Evolutionary conservation across 1,140 invertebrate species (phyloP).

Genomic region (Limonius californicus): DNA sequence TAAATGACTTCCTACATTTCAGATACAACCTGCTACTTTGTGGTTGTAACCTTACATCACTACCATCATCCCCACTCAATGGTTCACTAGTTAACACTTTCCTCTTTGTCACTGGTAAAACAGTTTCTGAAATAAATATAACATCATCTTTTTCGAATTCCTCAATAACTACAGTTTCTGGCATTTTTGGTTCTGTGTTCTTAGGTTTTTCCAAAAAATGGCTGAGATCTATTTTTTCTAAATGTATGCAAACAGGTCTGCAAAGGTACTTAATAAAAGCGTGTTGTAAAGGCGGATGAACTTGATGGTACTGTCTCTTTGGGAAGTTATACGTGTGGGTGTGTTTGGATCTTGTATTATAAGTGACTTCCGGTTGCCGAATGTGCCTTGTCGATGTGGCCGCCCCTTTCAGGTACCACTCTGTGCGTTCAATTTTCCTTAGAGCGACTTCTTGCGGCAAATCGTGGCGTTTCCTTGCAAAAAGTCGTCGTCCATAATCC

Average conservation of each 20-base stretch:
- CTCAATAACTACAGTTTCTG: background rate
- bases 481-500: slow-evolving; percentile 28
- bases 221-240: slow-evolving; percentile 21
- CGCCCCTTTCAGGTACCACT: slow-evolving; percentile 31
- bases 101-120: background rate
- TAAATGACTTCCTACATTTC: background rate
- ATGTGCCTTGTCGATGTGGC: background rate
- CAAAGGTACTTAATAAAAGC: slow-evolving; percentile 18
- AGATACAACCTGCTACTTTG: background rate
- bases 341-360: background rate
- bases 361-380: background rate
- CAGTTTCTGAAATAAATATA: background rate
- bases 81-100: background rate
- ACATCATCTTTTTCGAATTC: background rate
- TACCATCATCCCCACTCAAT: background rate
- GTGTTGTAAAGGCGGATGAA: background rate
- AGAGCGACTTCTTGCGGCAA: slow-evolving; percentile 24
- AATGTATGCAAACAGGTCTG: slow-evolving; percentile 24
- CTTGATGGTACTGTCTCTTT: slow-evolving; percentile 29
- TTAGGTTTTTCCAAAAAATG: background rate
- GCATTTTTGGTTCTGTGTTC: too few species aligned
- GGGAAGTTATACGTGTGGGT: slow-evolving; percentile 31
- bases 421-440: slow-evolving; percentile 29
- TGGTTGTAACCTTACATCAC: background rate
- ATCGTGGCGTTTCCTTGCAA: slow-evolving; percentile 27